phyloP scores from a whole-genome alignment of 2,113 vertebrate genomes.

The Xenopus borealis region DNA sequence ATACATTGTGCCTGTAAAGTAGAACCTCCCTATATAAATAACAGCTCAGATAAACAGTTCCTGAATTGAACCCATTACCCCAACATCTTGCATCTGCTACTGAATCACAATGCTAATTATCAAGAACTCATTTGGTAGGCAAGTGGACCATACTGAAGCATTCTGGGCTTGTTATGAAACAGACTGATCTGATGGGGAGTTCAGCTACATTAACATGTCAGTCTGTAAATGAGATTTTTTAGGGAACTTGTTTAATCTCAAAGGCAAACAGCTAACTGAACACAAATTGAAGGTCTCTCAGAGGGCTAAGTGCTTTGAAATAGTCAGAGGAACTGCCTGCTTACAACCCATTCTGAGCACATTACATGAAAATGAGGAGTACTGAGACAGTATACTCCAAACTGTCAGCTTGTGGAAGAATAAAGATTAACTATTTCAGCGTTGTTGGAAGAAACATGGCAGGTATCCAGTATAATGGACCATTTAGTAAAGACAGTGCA shows the following conservation, averaged over 20 bases:
- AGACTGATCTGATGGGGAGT: slow-evolving; percentile 35
- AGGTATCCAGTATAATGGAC: too few relatives aligned
- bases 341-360: neutral
- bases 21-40: slow-evolving; percentile 36
- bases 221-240: slow-evolving; percentile 29
- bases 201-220: slow-evolving; percentile 35
- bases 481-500: too few relatives aligned
- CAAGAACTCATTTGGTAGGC: slow-evolving; percentile 42
- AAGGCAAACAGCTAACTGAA: slow-evolving; percentile 2
- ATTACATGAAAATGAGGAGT: neutral
- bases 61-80: slow-evolving; percentile 41
- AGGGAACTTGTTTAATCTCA: slow-evolving; percentile 14
- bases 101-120: slow-evolving; percentile 43
- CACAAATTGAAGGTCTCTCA: slow-evolving; percentile 5
- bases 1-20: slow-evolving; percentile 43
- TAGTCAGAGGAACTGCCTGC: slow-evolving; percentile 1
- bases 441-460: neutral
- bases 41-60: slow-evolving; percentile 31
- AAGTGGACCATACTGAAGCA: slow-evolving; percentile 39
- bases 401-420: neutral
- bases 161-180: slow-evolving; percentile 38
- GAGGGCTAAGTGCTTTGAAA: slow-evolving; percentile 8
- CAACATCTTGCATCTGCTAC: slow-evolving; percentile 42
- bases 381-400: neutral
- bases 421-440: neutral